These are phyloP conservation scores for Numida meleagris DNA, from an alignment of 2,113 vertebrate species.

Conservation along the genomic window DNA sequence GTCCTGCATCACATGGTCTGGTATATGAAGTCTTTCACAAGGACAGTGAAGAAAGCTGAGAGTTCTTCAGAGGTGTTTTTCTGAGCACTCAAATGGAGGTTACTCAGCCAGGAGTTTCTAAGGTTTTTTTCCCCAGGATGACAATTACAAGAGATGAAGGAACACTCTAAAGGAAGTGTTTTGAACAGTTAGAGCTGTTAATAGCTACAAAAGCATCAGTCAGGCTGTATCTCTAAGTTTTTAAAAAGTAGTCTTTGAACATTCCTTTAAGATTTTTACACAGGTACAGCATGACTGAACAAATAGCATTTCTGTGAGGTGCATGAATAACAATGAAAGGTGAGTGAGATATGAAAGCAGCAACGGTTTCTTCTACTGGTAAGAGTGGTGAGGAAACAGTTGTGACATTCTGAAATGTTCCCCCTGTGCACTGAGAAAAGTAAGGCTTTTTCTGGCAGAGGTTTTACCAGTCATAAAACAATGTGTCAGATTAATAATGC, in stretches of 20 bases:
- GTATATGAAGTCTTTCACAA: conserved; percentile 5
- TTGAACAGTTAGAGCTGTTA: neutral
- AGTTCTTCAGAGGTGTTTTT: conserved; percentile 51
- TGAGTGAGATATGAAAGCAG: neutral
- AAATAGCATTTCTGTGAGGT: neutral
- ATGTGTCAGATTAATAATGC: conserved; percentile 38
- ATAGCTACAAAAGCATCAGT: conserved; percentile 19
- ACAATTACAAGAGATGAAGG: conserved; percentile 31
- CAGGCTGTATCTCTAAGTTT: conserved; percentile 35
- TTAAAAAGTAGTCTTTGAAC: neutral
- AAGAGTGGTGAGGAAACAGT: neutral
- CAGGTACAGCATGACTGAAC: neutral
- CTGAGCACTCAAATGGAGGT: conserved; percentile 24
- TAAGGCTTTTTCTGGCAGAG: neutral
- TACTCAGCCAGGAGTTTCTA: neutral
- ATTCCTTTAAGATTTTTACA: conserved; percentile 12
- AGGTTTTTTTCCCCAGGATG: neutral
- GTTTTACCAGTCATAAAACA: conserved; percentile 13
- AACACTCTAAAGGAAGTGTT: conserved; percentile 28
- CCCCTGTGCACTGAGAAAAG: neutral
- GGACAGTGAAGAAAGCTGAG: neutral
- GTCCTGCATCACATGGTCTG: conserved; percentile 15
- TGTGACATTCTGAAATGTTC: neutral
- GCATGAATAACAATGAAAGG: neutral
- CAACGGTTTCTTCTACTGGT: neutral